Conservation (phyloP, 2,113 vertebrate genomes). For the Cebidichthys violaceus region DNA sequence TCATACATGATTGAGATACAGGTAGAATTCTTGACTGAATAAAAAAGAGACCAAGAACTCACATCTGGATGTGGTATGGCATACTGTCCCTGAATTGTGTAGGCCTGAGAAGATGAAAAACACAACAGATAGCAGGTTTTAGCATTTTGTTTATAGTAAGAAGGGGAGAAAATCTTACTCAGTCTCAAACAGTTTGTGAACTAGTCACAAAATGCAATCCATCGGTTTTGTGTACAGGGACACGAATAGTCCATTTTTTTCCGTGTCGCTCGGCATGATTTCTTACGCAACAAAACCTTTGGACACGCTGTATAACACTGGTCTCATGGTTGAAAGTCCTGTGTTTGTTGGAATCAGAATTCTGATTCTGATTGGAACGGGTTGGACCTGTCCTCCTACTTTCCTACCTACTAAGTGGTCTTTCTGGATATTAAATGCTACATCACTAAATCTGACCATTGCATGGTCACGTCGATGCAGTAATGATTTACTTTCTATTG, state of each 20-base stretch:
- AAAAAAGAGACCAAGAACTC: slow-evolving; percentile 83
- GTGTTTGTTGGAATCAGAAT: background rate
- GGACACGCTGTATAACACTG: too few species aligned
- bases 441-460: background rate
- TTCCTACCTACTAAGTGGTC: background rate
- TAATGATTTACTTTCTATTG: background rate
- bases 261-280: too few species aligned
- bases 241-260: too few species aligned
- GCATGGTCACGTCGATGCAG: background rate
- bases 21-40: background rate
- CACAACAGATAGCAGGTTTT: slow-evolving; percentile 15
- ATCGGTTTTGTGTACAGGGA: background rate
- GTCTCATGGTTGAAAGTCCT: background rate
- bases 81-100: slow-evolving; percentile 99
- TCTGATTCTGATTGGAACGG: too few species aligned
- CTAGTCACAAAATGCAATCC: background rate
- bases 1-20: background rate
- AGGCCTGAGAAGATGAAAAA: slow-evolving; percentile 86
- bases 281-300: too few species aligned
- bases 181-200: background rate
- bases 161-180: background rate
- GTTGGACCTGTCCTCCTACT: background rate
- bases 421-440: background rate
- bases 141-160: slow-evolving; percentile 1
- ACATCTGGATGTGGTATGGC: slow-evolving; percentile 98